Conservation (phyloP, 2,113 vertebrate species). For the Prunella fulvescens region DNA sequence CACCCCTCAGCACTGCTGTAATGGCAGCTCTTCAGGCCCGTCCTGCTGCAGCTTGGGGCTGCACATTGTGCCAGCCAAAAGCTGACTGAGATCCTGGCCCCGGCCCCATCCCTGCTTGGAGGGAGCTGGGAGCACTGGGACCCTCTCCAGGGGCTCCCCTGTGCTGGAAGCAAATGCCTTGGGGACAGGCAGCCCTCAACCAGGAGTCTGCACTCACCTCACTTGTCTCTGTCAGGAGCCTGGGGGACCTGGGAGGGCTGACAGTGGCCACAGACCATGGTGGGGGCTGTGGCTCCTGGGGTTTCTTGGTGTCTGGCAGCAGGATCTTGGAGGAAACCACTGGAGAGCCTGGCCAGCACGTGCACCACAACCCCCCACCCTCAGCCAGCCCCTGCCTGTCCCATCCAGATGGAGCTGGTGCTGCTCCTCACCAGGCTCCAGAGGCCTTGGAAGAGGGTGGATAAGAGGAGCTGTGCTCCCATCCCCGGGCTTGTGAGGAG, state of each 20-base stretch:
- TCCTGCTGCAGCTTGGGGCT: background rate
- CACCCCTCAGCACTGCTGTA: background rate
- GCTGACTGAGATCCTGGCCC: background rate
- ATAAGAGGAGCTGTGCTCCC: background rate
- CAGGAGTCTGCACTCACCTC: background rate
- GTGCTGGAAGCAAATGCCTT: background rate
- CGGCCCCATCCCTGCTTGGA: background rate
- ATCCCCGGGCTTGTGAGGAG: background rate
- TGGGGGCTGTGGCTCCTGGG: background rate
- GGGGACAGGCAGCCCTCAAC: background rate
- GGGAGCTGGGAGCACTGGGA: background rate
- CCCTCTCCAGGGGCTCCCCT: background rate
- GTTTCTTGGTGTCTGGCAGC: background rate
- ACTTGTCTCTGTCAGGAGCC: background rate
- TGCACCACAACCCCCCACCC: background rate
- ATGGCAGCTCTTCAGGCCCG: rapidly evolving
- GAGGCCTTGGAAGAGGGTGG: background rate
- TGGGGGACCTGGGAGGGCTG: rapidly evolving
- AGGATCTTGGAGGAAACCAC: background rate
- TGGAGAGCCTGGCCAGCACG: background rate
- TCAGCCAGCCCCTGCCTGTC: background rate
- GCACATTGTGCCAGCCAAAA: background rate
- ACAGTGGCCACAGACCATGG: rapidly evolving
- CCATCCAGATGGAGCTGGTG: slow-evolving; percentile 31
- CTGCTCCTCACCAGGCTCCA: background rate